Evolutionary conservation across 2,888 invertebrate species (phyloP).

Genomic region (Apantesis nais): DNA sequence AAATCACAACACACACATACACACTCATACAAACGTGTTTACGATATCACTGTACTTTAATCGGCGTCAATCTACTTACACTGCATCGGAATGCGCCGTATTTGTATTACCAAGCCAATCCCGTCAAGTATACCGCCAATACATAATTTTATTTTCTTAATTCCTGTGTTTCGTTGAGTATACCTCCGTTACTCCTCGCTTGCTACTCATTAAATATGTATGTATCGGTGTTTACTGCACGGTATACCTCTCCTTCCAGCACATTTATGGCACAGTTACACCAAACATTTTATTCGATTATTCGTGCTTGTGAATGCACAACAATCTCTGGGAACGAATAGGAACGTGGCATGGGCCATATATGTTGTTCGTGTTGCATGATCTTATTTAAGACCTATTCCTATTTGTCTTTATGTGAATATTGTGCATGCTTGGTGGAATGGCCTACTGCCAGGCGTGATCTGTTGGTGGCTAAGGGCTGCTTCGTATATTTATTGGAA

Average conservation of each 20-base stretch:
- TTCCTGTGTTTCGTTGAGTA: conserved; percentile 68
- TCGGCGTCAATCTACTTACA: conserved; percentile 72
- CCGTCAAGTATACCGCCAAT: conserved; percentile 72
- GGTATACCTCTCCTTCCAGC: conserved; percentile 80
- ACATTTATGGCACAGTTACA: conserved; percentile 79
- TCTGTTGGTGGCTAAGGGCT: conserved; percentile 76
- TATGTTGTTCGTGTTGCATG: conserved; percentile 85
- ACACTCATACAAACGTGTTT: conserved; percentile 49
- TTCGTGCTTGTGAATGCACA: conserved; percentile 83
- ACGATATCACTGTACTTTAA: conserved; percentile 57
- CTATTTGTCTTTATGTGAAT: conserved; percentile 74
- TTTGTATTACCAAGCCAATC: conserved; percentile 71
- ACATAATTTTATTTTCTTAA: conserved; percentile 58
- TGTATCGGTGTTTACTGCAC: conserved; percentile 80
- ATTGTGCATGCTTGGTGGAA: conserved; percentile 82
- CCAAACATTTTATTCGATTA: conserved; percentile 72
- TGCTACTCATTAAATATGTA: conserved; percentile 74
- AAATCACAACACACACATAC: conserved; percentile 56
- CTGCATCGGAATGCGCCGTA: conserved; percentile 78
- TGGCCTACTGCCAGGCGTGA: conserved; percentile 78
- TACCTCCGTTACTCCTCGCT: conserved; percentile 78
- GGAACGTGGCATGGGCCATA: conserved; percentile 81
- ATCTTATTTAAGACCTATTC: conserved; percentile 73
- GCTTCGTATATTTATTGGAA: conserved; percentile 71
- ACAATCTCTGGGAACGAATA: conserved; percentile 69